These are phyloP conservation scores for Pristionchus entomophagus DNA, from an alignment of 2,888 invertebrate genomes.

Conservation along the genomic window DNA sequence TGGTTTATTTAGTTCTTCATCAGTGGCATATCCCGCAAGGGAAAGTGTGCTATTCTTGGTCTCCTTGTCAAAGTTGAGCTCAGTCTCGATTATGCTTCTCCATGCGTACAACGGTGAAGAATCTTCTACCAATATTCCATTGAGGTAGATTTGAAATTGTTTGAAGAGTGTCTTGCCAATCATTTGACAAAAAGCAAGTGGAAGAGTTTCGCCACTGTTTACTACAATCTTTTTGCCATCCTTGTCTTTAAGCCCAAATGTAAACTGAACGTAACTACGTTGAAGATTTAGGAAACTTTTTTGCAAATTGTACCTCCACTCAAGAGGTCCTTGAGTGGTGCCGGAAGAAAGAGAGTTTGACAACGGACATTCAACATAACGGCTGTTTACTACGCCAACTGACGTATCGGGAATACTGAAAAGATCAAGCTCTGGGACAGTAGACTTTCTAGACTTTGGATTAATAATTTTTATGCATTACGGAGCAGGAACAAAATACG, in stretches of 20 bases:
- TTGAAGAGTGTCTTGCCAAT: slow-evolving; percentile 29
- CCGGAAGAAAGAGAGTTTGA: background rate
- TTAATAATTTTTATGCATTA: slow-evolving; percentile 6
- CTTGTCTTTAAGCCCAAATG: background rate
- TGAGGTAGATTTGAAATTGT: background rate
- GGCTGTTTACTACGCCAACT: slow-evolving; percentile 6
- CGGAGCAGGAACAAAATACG: background rate
- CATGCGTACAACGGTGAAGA: slow-evolving; percentile 21
- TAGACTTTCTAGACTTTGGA: background rate
- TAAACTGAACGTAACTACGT: background rate
- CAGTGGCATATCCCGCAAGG: slow-evolving; percentile 3
- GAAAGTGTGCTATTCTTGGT: slow-evolving; percentile 10
- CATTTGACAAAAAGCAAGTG: background rate
- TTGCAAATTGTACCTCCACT: background rate
- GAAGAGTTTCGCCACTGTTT: background rate
- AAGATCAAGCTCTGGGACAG: slow-evolving; percentile 38
- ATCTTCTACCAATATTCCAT: background rate
- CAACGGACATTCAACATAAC: slow-evolving; percentile 4
- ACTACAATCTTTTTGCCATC: background rate
- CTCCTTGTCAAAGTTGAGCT: background rate
- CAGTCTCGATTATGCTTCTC: background rate
- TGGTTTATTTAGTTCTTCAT: background rate
- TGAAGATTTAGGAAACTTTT: background rate
- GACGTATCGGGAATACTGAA: slow-evolving; percentile 39
- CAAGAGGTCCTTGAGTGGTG: slow-evolving; percentile 6